Base-by-base conservation (phyloP, 2,797 vertebrate genomes). In the Helarctos malayanus region DNA sequence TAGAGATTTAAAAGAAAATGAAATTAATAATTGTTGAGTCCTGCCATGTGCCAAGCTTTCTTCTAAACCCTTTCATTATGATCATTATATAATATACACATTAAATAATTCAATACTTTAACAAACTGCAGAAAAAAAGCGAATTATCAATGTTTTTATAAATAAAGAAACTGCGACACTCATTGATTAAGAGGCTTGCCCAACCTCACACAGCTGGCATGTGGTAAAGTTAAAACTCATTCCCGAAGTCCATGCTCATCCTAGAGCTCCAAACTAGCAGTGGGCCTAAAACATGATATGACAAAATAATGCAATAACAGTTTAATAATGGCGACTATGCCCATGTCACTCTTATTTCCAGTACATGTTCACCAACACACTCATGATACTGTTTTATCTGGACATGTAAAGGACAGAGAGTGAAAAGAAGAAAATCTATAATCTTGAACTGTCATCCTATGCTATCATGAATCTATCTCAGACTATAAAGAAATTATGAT, bases 1-100 rank as follows among this genome's bases (percentile, higher is more conserved):
- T 38, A 65, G 56, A 93, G 61, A 97, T 59, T 87, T 84, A 87
- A 65, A 91, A 91, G 65, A 89, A 93, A 95, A 93, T 87, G n/a
- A 95, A 94, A 85, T 82, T 56, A 91, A 45, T 94, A 78, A 21
- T 75, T 89, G 56, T 32, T 80, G 68, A 91, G 57, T 23, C 38
- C 45, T 87, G 2, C 54, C 91, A 80, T 38, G 57, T 83, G 16
- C 12, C 76, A 90, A 54, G 18, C 13, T 71, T 91, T 59, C 38
- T 69, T n/a, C 54, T 89, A 54, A 83, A 95, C 0, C 29, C 32
- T 93, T 92, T 88, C 3, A 21, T 65, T 59, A 78, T 52, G 89
- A 75, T 54, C 18, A 82, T 61, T 91, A 47, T 54, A 71, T 68
- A 71, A 68, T 16, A 75, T n/a, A 52, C 38, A 32, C 47, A 47